phyloP scores from a whole-genome alignment of 2,797 vertebrate genomes.

The Dromococcyx pavoninus region DNA sequence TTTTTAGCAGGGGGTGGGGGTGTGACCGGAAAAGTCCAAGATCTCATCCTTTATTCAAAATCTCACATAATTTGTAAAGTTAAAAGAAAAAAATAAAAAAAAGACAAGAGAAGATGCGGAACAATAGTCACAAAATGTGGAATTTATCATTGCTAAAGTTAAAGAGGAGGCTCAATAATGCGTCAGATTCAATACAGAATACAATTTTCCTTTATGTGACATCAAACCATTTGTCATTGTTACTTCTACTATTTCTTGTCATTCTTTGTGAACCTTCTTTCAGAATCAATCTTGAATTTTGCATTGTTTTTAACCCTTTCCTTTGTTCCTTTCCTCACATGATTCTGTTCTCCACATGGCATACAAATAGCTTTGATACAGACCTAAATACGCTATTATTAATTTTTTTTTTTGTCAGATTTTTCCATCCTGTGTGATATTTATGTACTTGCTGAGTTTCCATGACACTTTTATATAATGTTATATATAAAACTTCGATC shows the following conservation, averaged over 20 bases:
- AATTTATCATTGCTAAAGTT: not conserved
- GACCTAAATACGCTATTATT: not conserved
- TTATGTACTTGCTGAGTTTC: not conserved
- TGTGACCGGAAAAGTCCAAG: too few species aligned
- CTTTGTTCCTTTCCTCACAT: not conserved
- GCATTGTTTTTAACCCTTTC: conserved; percentile 9
- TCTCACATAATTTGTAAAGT: not conserved
- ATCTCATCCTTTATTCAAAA: not conserved
- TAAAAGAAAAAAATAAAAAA: not conserved
- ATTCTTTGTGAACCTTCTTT: not conserved
- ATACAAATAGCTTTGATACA: not conserved
- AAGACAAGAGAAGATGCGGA: not conserved
- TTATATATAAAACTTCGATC: not conserved
- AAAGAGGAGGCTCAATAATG: not conserved
- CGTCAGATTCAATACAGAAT: not conserved
- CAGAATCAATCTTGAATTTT: not conserved
- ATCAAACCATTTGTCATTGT: not conserved
- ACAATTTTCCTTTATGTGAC: too few species aligned
- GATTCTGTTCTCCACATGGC: not conserved
- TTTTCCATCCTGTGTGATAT: not conserved
- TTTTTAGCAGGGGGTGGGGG: too few species aligned
- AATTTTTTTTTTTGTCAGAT: not conserved
- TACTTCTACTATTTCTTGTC: not conserved
- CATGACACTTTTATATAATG: not conserved
- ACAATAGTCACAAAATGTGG: not conserved